These are phyloP conservation scores for Rhabdornis inornatus DNA, from an alignment of 2,113 vertebrate genomes.

Conservation along the genomic window DNA sequence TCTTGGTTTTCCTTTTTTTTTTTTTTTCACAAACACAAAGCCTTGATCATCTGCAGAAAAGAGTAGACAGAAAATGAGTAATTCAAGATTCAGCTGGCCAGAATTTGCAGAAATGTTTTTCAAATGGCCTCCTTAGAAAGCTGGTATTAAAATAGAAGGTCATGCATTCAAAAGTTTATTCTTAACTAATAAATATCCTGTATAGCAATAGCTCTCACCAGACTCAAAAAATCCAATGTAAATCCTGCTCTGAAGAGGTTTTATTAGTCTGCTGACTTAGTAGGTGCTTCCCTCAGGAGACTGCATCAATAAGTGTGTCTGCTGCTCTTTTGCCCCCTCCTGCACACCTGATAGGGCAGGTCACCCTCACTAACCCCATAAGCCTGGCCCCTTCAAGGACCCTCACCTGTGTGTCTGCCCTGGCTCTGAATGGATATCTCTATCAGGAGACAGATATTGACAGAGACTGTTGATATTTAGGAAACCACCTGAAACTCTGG, in stretches of 20 bases:
- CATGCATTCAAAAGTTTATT: background rate
- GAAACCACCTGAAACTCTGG: background rate
- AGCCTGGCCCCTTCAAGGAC: background rate
- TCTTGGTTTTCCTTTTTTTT: background rate
- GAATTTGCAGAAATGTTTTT: background rate
- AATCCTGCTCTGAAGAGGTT: background rate
- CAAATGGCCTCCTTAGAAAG: background rate
- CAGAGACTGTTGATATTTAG: background rate
- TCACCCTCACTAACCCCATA: background rate
- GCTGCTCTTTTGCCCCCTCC: background rate
- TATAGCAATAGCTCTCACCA: background rate
- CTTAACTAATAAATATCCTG: background rate
- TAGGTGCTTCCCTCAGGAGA: background rate
- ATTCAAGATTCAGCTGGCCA: background rate
- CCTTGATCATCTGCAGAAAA: background rate
- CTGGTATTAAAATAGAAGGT: background rate
- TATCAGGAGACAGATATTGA: background rate
- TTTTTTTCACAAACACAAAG: background rate
- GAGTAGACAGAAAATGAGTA: background rate
- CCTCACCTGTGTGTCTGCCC: background rate
- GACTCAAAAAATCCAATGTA: background rate
- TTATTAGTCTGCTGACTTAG: background rate
- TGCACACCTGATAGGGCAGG: background rate
- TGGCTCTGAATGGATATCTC: rapidly evolving
- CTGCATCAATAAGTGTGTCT: background rate